Conservation (phyloP, 2,113 vertebrate genomes). For the Rostratula benghalensis region DNA sequence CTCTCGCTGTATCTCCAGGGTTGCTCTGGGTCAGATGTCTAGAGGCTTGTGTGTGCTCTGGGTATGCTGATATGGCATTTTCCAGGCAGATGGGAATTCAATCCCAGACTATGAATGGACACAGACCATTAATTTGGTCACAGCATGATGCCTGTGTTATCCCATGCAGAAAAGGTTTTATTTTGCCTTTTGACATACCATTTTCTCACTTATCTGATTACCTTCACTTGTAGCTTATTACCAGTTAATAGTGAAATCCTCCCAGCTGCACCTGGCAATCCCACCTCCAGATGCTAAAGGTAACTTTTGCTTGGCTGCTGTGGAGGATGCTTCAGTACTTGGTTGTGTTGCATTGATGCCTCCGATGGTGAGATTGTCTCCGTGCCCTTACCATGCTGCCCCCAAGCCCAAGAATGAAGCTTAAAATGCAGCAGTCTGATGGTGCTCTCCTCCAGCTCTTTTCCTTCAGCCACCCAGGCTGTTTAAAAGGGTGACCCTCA, state of each 20-base stretch:
- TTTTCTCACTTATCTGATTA: background rate
- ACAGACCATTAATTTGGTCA: background rate
- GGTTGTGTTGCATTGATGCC: background rate
- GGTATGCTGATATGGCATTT: background rate
- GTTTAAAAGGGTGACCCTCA: background rate
- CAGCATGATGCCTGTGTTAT: background rate
- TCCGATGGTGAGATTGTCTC: background rate
- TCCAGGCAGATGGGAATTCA: background rate
- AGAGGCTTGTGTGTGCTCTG: rapidly evolving
- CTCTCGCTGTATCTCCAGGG: background rate
- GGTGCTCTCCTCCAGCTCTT: background rate
- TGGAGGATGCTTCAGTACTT: background rate
- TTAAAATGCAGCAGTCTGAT: rapidly evolving
- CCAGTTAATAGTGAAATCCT: background rate
- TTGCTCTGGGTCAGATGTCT: background rate
- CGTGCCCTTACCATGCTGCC: background rate
- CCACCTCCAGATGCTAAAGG: background rate
- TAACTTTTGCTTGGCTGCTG: background rate
- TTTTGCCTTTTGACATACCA: background rate
- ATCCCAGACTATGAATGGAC: background rate
- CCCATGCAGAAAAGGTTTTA: background rate
- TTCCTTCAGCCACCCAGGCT: background rate
- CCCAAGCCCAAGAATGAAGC: background rate
- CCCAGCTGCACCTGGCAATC: background rate
- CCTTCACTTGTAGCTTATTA: background rate